phyloP scores from a whole-genome alignment of 2,113 vertebrate species.

The Myotis brandtii region DNA sequence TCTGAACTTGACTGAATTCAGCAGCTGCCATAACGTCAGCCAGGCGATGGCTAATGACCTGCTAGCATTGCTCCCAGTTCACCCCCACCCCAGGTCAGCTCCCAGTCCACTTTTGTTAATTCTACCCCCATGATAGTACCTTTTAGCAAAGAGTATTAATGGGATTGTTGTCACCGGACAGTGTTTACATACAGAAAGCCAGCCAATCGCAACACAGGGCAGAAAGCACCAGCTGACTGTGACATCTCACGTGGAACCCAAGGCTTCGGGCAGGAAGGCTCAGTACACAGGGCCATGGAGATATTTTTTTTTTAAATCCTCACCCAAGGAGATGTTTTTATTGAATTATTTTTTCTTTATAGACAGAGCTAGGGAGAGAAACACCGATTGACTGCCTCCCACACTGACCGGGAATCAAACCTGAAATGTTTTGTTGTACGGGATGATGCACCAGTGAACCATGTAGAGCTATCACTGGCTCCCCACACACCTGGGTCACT shows the following conservation, averaged over 20 bases:
- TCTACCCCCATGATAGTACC: slow-evolving; percentile 77
- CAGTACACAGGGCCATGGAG: neutral
- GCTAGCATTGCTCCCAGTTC: slow-evolving; percentile 58
- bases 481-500: neutral
- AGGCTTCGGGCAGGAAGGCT: neutral
- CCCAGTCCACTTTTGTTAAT: slow-evolving; percentile 76
- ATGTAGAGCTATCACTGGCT: neutral
- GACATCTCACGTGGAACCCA: neutral
- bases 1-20: slow-evolving; percentile 72
- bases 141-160: slow-evolving; percentile 68
- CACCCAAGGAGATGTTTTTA: neutral
- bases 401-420: neutral
- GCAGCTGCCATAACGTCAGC: slow-evolving; percentile 70
- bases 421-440: neutral
- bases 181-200: neutral
- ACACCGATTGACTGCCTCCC: neutral
- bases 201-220: slow-evolving; percentile 18
- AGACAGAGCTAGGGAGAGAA: neutral
- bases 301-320: neutral
- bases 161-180: slow-evolving; percentile 27
- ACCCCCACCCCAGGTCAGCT: slow-evolving; percentile 72
- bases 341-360: neutral
- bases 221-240: fast-evolving
- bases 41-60: slow-evolving; percentile 46
- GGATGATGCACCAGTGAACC: neutral